Evolutionary conservation across 2,888 invertebrate genomes (phyloP).

Genomic region (Pteria penguin): DNA sequence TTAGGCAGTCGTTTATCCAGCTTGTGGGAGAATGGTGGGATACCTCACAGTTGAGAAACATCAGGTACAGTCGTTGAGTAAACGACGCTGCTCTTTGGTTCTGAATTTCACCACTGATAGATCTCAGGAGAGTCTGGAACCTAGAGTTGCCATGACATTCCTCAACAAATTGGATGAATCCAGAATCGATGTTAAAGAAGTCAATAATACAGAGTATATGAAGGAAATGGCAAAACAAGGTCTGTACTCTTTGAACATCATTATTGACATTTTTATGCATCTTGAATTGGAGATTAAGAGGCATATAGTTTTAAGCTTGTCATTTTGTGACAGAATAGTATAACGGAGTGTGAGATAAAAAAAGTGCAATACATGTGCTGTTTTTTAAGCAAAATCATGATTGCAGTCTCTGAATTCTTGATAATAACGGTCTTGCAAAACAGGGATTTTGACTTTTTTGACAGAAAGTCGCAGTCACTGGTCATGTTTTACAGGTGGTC

Average conservation of each 20-base stretch:
- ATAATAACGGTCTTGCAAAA: not conserved
- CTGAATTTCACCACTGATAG: slow-evolving; percentile 51
- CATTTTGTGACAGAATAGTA: no score
- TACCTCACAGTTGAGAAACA: slow-evolving; percentile 84
- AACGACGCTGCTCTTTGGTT: slow-evolving; percentile 82
- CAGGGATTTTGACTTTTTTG: not conserved
- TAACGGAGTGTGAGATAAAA: no score
- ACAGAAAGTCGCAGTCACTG: not conserved
- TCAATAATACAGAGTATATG: slow-evolving; percentile 51
- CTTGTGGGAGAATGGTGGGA: slow-evolving; percentile 84
- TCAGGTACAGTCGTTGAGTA: slow-evolving; percentile 82
- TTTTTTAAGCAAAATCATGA: not conserved
- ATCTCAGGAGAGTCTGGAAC: slow-evolving; percentile 45
- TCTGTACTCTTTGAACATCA: no score
- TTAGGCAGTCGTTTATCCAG: slow-evolving; percentile 80
- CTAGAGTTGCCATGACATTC: slow-evolving; percentile 49
- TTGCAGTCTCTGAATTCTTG: not conserved
- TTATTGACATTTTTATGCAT: no score
- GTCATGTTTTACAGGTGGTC: not conserved
- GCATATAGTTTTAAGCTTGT: no score
- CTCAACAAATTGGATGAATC: slow-evolving; percentile 56
- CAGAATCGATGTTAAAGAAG: slow-evolving; percentile 28
- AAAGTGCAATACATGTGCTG: no score
- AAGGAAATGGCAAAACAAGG: slow-evolving; percentile 62
- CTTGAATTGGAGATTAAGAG: no score